Evolutionary conservation across 2,888 invertebrate genomes (phyloP), one percentile per base, ranked within the genome.

Genomic region (Dendrolimus pini): DNA sequence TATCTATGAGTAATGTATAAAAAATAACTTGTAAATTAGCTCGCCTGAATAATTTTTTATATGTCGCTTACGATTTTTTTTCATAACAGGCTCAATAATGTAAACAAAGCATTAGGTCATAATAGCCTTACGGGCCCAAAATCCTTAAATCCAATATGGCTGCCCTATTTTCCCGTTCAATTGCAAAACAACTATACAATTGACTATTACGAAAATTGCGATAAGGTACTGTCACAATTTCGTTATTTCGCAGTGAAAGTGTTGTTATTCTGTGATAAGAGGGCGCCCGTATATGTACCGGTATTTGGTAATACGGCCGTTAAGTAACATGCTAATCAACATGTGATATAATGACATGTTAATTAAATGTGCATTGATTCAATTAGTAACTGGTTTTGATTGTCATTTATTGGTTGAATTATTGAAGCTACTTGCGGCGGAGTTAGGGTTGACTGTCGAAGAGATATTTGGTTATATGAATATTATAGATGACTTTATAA

Each of bases 171-270:
- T 53, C 55, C 58, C 56, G 56, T 66, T 65, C 64, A 68, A 65
- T 30, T 30, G 30, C 30, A 30, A 30, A 30, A 30, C 47, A 47
- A 47, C 12, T 47, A 47, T 12, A 10, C 47, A 47, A 47, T 47
- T 47, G 47, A 30, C 59, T 60, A 56, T 61, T 60, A 60, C 53
- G 59, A 61, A 65, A 65, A 47, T 9, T 47, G 2, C 3, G 47
- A 47, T 47, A 47, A 47, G 7, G 30, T 10, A 47, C 59, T 67
- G 68, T 66, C 56, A 61, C 64, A 68, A 68, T 66, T 69, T 69
- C 61, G 65, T 64, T 59, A 65, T 66, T 62, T 69, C 65, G 64
- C 64, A 70, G 75, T 70, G 77, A 78, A 78, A 77, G 76, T 70
- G 58, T 54, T 70, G 77, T 74, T 75, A 76, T 30, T 30, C 6